Base-by-base conservation (phyloP, 1,140 invertebrate species). In the Solen grandis region DNA sequence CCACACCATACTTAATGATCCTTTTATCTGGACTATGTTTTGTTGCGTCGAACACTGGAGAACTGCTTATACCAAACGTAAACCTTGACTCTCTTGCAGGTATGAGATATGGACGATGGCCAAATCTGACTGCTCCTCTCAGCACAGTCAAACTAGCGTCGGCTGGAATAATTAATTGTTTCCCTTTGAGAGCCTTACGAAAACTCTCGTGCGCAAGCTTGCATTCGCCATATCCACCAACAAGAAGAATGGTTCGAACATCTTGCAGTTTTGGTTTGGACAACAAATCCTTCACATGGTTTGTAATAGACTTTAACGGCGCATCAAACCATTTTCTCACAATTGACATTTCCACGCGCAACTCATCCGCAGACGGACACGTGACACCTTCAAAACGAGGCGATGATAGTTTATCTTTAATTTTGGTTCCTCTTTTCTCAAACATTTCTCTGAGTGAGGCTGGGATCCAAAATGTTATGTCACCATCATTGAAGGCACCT, bases 171-270 rank as follows among this genome's bases (percentile, higher is more conserved):
- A n/a, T n/a, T n/a, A n/a, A n/a, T n/a, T n/a, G n/a, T n/a, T n/a
- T n/a, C n/a, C n/a, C n/a, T n/a, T n/a, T n/a, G n/a, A n/a, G n/a
- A n/a, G n/a, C n/a, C n/a, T n/a, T n/a, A n/a, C n/a, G n/a, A n/a
- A n/a, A n/a, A n/a, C n/a, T n/a, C 33, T 46, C n/a, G n/a, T n/a
- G n/a, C n/a, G n/a, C n/a, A n/a, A n/a, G n/a, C n/a, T n/a, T n/a
- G n/a, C n/a, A n/a, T 60, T 74, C 70, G 13, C 33, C 2, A 22
- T 41, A 74, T 4, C 70, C 70, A 19, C 70, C 70, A 41, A 74
- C 70, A 5, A 74, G 14, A 2, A 74, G 19, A 59, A 74, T 74
- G 4, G n/a, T 74, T 19, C 41, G 2, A 5, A 62, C 35, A 25
- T 41, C n/a, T 19, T 0, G 38, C 31, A 74, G 25, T 36, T 38